These are phyloP conservation scores for Pagetopsis macropterus DNA, from an alignment of 2,797 vertebrate species.

Conservation along the genomic window DNA sequence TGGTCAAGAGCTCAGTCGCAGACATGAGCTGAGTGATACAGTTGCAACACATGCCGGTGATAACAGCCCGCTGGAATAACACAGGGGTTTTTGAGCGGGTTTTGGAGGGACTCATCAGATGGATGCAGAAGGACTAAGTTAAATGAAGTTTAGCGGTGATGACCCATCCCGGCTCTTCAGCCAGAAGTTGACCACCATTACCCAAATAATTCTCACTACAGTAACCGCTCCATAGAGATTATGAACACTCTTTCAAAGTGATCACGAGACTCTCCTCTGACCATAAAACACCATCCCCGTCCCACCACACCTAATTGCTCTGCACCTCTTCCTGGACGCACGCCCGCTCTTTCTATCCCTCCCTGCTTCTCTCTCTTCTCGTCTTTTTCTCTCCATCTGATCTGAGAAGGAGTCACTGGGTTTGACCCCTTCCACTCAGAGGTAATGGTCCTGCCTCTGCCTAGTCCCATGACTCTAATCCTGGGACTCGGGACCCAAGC, in stretches of 20 bases:
- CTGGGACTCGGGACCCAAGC: constrained; percentile 74
- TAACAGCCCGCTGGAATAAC: constrained; percentile 52
- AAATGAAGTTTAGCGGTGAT: constrained; percentile 52
- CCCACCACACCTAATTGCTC: constrained; percentile 66
- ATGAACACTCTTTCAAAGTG: constrained; percentile 61
- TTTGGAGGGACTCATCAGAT: constrained; percentile 46
- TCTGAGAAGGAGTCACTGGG: constrained; percentile 76
- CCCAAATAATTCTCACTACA: constrained; percentile 56
- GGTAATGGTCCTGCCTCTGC: constrained; percentile 79
- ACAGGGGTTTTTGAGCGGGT: constrained; percentile 42
- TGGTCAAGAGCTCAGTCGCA: constrained; percentile 61
- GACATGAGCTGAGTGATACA: constrained; percentile 55
- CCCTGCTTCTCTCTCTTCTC: constrained; percentile 35
- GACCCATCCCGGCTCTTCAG: constrained; percentile 36
- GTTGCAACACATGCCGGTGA: constrained; percentile 54
- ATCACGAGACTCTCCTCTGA: constrained; percentile 65
- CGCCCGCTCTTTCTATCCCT: constrained; percentile 26
- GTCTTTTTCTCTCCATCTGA: constrained; percentile 66
- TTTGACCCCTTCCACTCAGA: constrained; percentile 76
- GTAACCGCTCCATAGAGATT: constrained; percentile 60
- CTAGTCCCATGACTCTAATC: constrained; percentile 83
- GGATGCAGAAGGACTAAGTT: constrained; percentile 43
- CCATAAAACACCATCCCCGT: constrained; percentile 63
- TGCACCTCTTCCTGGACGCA: constrained; percentile 43
- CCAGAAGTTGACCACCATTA: constrained; percentile 62